These are phyloP conservation scores for Unio delphinus DNA, from an alignment of 2,888 invertebrate species.

Conservation along the genomic window DNA sequence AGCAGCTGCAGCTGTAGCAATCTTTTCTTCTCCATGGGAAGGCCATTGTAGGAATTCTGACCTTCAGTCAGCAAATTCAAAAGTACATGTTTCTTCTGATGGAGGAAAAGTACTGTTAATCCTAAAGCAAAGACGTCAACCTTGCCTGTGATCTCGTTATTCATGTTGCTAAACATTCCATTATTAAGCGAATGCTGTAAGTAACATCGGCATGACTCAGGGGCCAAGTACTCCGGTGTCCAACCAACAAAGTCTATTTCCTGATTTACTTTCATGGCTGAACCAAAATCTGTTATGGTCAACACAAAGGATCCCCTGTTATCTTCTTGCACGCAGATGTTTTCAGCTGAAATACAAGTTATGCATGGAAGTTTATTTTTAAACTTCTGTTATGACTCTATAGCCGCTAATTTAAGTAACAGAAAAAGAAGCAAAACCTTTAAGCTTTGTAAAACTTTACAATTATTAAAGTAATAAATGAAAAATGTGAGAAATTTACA, in stretches of 20 bases:
- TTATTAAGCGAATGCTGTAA: slow-evolving; percentile 13
- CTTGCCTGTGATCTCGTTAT: slow-evolving; percentile 25
- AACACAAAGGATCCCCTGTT: slow-evolving; percentile 6
- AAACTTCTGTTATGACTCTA: too few species aligned
- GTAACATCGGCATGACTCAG: slow-evolving; percentile 30
- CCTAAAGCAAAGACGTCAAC: slow-evolving; percentile 37
- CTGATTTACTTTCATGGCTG: slow-evolving; percentile 32
- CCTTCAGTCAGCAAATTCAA: slow-evolving; percentile 34
- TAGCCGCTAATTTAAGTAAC: too few species aligned
- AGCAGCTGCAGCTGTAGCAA: slow-evolving; percentile 25
- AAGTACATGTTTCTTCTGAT: slow-evolving; percentile 33
- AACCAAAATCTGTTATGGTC: slow-evolving; percentile 44
- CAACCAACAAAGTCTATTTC: slow-evolving; percentile 24
- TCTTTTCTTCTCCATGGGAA: slow-evolving; percentile 5
- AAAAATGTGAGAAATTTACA: too few species aligned
- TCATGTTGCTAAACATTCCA: not conserved
- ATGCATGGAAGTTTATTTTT: too few species aligned
- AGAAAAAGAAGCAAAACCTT: too few species aligned
- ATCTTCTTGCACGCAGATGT: slow-evolving; percentile 20
- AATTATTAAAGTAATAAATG: too few species aligned
- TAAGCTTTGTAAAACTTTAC: too few species aligned
- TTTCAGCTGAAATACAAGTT: slow-evolving; percentile 31
- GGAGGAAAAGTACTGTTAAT: slow-evolving; percentile 34
- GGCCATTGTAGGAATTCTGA: slow-evolving; percentile 19
- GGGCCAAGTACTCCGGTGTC: slow-evolving; percentile 45